Conservation (phyloP, 2,113 vertebrate genomes). For the Chloropsis hardwickii region DNA sequence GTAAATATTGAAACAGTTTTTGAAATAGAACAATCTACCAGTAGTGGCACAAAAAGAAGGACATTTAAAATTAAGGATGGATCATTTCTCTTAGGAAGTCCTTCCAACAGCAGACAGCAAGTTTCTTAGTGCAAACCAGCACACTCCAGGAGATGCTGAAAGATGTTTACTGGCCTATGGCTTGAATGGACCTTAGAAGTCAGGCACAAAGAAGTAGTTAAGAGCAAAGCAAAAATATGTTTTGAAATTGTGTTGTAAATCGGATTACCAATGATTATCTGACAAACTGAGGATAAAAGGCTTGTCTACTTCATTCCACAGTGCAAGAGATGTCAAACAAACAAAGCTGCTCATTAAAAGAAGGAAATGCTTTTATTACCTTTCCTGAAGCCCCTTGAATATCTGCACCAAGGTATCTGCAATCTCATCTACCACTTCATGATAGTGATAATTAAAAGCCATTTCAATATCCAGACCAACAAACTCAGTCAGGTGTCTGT, state of each 20-base stretch:
- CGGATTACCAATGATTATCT: not conserved
- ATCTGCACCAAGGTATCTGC: slow-evolving; percentile 97
- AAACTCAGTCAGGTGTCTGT: slow-evolving; percentile 96
- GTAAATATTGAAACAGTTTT: not conserved
- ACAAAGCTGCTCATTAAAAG: not conserved
- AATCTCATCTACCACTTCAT: slow-evolving; percentile 96
- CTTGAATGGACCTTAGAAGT: not conserved
- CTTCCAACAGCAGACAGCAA: not conserved
- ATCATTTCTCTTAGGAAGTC: not conserved
- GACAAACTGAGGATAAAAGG: not conserved
- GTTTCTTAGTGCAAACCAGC: not conserved
- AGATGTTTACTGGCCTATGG: not conserved
- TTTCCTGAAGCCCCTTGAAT: slow-evolving; percentile 96
- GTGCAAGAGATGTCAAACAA: not conserved
- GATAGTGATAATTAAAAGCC: slow-evolving; percentile 98
- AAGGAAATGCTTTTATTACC: slow-evolving; percentile 72
- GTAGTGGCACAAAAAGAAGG: not conserved
- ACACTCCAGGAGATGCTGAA: not conserved
- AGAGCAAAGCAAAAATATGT: not conserved
- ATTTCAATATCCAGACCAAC: slow-evolving; percentile 99
- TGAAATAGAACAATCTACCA: not conserved
- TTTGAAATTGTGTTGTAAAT: not conserved
- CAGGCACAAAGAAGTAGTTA: not conserved
- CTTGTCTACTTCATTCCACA: not conserved
- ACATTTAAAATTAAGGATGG: not conserved